Conservation (phyloP, 2,113 vertebrate genomes). For the Ageneiosus marmoratus region DNA sequence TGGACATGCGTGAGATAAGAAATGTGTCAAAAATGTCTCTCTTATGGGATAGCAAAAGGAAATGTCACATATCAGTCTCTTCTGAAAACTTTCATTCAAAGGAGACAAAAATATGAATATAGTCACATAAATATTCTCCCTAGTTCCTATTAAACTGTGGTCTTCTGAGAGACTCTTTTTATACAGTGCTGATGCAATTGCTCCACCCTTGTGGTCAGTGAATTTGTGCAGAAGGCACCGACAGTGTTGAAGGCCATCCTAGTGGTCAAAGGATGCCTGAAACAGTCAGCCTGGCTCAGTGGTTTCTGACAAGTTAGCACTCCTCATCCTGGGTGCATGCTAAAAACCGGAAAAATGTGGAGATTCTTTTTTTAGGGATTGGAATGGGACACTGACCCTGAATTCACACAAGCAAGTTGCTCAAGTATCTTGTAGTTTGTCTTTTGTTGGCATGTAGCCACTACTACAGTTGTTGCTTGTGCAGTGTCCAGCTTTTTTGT, state of each 20-base stretch:
- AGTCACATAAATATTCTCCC: background rate
- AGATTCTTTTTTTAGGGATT: background rate
- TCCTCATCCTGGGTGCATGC: conserved; percentile 58
- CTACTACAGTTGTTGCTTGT: background rate
- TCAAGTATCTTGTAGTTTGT: background rate
- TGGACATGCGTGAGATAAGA: conserved; percentile 28
- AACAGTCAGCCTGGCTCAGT: conserved; percentile 64
- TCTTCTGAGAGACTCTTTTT: conserved; percentile 19
- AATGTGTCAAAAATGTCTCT: conserved; percentile 21
- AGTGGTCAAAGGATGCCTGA: conserved; percentile 52
- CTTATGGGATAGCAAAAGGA: background rate
- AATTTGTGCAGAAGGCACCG: conserved; percentile 34
- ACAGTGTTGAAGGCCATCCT: conserved; percentile 54
- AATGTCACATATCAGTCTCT: background rate
- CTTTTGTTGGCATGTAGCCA: background rate
- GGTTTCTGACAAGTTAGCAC: conserved; percentile 53
- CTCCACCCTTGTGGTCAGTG: conserved; percentile 30
- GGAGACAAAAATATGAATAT: background rate
- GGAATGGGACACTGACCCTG: background rate
- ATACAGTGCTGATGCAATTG: conserved; percentile 9
- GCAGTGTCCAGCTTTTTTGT: background rate
- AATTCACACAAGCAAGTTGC: background rate
- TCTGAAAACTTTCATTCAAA: background rate
- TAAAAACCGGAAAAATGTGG: conserved; percentile 33
- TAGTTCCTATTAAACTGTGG: conserved; percentile 19